phyloP scores from a whole-genome alignment of 2,113 vertebrate species.

The Xenopus tropicalis region DNA sequence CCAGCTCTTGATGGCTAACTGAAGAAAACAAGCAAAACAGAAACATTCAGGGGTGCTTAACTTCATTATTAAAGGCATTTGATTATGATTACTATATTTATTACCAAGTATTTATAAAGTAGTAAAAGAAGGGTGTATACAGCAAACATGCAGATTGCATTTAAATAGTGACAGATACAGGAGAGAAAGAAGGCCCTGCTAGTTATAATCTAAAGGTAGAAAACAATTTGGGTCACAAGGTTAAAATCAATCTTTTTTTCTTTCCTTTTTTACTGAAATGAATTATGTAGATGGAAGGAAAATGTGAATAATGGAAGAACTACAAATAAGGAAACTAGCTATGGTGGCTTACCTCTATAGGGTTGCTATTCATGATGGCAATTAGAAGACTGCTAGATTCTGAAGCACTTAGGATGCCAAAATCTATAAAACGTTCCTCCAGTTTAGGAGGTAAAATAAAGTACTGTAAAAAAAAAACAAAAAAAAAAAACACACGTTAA shows the following conservation, averaged over 20 bases:
- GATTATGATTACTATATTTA: no score
- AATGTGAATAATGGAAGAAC: no score
- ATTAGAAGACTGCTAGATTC: conserved; percentile 87
- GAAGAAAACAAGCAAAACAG: conserved; percentile 48
- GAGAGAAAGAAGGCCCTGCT: no score
- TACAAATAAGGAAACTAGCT: background rate
- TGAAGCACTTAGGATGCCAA: conserved; percentile 88
- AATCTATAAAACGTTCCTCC: conserved; percentile 86
- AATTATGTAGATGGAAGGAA: no score
- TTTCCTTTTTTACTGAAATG: no score
- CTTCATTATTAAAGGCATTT: background rate
- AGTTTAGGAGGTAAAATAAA: conserved; percentile 83
- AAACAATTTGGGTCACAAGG: no score
- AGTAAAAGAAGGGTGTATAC: no score
- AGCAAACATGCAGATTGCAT: no score
- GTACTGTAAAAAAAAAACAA: conserved; percentile 66
- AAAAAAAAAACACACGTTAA: background rate
- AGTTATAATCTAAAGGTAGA: no score
- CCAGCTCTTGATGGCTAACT: conserved; percentile 96
- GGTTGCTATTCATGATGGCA: conserved; percentile 93
- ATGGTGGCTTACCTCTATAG: conserved; percentile 81
- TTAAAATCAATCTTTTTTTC: no score
- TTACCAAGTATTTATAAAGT: no score
- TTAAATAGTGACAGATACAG: no score
- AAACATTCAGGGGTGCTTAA: background rate